A percentile compares a stretch with the other conserved stretches of the same genome.
These are phyloP conservation scores for Harpegnathos saltator DNA, from an alignment of 1,140 invertebrate species.

Conservation along the genomic window DNA sequence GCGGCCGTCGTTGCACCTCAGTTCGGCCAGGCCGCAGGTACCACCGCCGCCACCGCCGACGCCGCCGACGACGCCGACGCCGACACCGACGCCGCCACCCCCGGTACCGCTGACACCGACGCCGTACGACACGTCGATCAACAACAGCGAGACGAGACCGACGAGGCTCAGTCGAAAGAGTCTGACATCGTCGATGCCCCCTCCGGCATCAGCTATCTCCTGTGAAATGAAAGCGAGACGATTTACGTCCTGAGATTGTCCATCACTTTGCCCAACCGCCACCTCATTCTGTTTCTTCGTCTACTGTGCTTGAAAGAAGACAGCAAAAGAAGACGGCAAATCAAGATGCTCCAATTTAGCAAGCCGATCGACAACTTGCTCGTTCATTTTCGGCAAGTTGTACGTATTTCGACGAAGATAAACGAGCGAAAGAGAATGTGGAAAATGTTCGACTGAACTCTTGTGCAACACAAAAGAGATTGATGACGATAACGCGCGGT, in stretches of 20 bases:
- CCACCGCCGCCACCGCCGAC: slow-evolving; percentile 63
- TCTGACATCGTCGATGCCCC: slow-evolving; percentile 62
- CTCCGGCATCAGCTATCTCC: slow-evolving; percentile 83
- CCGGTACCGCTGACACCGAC: slow-evolving; percentile 9
- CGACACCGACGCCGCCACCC: neutral
- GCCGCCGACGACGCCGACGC: slow-evolving; percentile 41
- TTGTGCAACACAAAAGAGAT: too few species aligned
- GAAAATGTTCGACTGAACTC: too few species aligned
- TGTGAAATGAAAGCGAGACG: slow-evolving; percentile 52
- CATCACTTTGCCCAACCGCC: too few species aligned
- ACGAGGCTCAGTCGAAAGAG: slow-evolving; percentile 48
- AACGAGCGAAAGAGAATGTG: too few species aligned
- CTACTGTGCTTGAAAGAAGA: neutral
- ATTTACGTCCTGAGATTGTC: neutral
- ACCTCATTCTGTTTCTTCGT: neutral
- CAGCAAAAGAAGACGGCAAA: slow-evolving; percentile 1
- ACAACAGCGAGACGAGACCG: slow-evolving; percentile 22
- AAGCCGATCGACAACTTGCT: too few species aligned
- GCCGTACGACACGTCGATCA: slow-evolving; percentile 48
- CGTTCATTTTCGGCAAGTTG: too few species aligned
- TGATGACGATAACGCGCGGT: neutral
- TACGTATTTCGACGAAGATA: too few species aligned
- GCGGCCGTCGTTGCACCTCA: slow-evolving; percentile 91
- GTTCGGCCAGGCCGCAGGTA: slow-evolving; percentile 92
- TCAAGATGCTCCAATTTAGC: too few species aligned